These are phyloP conservation scores for Butastur rufipennis DNA, from an alignment of 2,113 vertebrate species.

Conservation along the genomic window DNA sequence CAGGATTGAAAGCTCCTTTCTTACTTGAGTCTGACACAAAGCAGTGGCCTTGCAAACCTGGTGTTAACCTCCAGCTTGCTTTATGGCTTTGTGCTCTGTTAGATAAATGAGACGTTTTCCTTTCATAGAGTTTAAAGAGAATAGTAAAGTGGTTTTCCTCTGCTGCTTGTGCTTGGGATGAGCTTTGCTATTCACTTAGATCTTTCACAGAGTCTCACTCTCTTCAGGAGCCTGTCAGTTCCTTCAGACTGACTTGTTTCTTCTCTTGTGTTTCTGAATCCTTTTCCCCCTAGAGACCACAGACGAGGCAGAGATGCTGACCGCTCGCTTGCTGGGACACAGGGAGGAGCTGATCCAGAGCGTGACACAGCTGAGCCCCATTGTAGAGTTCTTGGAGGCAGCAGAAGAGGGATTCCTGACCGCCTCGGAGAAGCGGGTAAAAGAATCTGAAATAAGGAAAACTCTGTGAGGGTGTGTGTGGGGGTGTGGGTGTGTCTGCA, in stretches of 20 bases:
- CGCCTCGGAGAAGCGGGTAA: constrained; percentile 71
- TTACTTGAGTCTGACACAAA: constrained; percentile 56
- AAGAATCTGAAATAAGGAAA: not conserved
- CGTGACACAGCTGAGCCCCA: constrained; percentile 68
- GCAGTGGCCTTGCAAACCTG: constrained; percentile 70
- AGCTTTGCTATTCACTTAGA: constrained; percentile 76
- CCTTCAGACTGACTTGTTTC: constrained; percentile 66
- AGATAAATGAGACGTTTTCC: constrained; percentile 75
- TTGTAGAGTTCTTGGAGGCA: constrained; percentile 71
- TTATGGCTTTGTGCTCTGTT: constrained; percentile 70
- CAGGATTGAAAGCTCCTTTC: constrained; percentile 4
- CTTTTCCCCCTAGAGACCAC: constrained; percentile 12
- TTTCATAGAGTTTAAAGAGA: constrained; percentile 80
- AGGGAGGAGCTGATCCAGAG: constrained; percentile 71
- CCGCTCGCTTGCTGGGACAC: constrained; percentile 50
- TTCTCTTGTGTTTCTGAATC: constrained; percentile 55
- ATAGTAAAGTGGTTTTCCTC: constrained; percentile 75
- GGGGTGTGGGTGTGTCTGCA: not conserved
- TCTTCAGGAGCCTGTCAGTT: constrained; percentile 63
- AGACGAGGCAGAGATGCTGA: constrained; percentile 32
- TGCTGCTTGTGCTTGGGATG: constrained; percentile 56
- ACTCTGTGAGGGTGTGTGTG: not conserved
- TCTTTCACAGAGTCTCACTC: constrained; percentile 45
- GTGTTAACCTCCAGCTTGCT: constrained; percentile 74
- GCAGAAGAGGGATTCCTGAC: constrained; percentile 70